phyloP scores from a whole-genome alignment of 2,888 invertebrate species.

The Cenopis cana region DNA sequence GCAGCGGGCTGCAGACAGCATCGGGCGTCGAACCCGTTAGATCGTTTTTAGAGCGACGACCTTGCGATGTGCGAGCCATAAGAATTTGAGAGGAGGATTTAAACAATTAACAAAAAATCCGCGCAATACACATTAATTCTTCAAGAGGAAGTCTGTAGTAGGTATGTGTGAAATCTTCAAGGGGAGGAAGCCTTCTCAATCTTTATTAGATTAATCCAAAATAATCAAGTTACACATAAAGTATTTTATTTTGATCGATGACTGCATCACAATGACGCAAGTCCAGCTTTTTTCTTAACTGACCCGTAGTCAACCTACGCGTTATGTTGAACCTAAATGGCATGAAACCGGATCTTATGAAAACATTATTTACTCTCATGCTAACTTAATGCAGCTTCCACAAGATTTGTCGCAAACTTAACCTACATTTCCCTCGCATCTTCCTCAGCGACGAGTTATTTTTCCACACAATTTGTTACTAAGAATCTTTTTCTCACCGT shows the following conservation, averaged over 20 bases:
- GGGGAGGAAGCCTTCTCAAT: background rate
- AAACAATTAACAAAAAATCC: constrained; percentile 9
- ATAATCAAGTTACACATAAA: background rate
- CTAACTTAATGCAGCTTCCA: constrained; percentile 7
- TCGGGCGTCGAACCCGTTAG: constrained; percentile 79
- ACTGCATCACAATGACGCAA: constrained; percentile 58
- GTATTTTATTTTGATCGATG: constrained; percentile 45
- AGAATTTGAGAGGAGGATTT: constrained; percentile 27
- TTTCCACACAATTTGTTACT: constrained; percentile 67
- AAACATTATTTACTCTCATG: constrained; percentile 14
- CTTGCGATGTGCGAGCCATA: constrained; percentile 63
- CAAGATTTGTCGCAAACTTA: constrained; percentile 25
- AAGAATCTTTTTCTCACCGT: constrained; percentile 59
- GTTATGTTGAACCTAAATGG: constrained; percentile 30
- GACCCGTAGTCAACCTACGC: constrained; percentile 33
- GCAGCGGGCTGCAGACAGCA: constrained; percentile 53
- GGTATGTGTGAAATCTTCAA: background rate
- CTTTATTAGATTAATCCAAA: background rate
- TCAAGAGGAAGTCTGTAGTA: background rate
- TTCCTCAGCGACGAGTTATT: constrained; percentile 41
- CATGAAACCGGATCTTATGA: constrained; percentile 39
- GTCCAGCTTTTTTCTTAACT: constrained; percentile 41
- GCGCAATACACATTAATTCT: background rate
- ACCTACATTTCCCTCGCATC: constrained; percentile 31
- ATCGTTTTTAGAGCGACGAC: constrained; percentile 79